Conservation (phyloP, 1,140 invertebrate genomes). For the Drosophila parvula region DNA sequence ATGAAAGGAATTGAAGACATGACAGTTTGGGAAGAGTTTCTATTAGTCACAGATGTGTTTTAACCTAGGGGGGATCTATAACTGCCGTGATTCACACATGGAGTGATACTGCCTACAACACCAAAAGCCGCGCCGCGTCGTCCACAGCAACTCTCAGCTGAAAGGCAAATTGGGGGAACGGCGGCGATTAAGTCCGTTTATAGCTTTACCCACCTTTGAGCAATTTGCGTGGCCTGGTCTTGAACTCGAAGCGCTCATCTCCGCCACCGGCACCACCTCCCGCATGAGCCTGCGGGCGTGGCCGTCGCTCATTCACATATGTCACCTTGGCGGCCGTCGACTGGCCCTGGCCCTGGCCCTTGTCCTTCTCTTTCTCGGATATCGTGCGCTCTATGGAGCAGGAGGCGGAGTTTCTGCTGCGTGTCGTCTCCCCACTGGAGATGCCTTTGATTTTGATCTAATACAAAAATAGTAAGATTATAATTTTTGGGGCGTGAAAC, state of each 20-base stretch:
- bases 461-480: constrained; percentile 24
- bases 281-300: constrained; percentile 76
- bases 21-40: not conserved
- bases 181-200: constrained; percentile 9
- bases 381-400: constrained; percentile 81
- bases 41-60: not conserved
- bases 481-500: not conserved
- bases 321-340: constrained; percentile 84
- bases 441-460: constrained; percentile 76
- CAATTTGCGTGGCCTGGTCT: constrained; percentile 79
- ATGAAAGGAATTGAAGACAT: too few relatives aligned
- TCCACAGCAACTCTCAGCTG: constrained; percentile 63
- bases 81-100: not conserved
- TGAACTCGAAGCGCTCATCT: constrained; percentile 79
- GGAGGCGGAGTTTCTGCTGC: constrained; percentile 79
- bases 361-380: constrained; percentile 69
- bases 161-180: constrained; percentile 16
- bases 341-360: constrained; percentile 43
- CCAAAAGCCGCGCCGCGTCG: constrained; percentile 24
- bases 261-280: constrained; percentile 30
- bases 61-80: not conserved
- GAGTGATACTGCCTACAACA: not conserved
- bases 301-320: constrained; percentile 87
- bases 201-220: constrained; percentile 69
- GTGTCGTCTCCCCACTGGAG: constrained; percentile 80